phyloP scores from a whole-genome alignment of 2,888 invertebrate genomes.

The Epinotia bilunana region DNA sequence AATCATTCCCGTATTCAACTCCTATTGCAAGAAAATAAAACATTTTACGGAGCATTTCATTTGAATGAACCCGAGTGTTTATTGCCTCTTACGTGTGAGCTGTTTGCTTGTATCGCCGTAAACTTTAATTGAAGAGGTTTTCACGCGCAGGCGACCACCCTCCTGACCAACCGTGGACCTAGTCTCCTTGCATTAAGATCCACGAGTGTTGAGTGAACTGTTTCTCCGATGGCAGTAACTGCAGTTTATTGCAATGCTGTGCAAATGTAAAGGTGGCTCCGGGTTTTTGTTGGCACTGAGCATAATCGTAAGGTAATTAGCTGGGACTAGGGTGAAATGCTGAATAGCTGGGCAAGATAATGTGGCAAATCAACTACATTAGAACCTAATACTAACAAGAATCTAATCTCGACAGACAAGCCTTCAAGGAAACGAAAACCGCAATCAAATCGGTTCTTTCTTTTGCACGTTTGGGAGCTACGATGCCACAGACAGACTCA shows the following conservation, averaged over 20 bases:
- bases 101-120: background rate
- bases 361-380: no score
- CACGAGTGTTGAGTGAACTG: background rate
- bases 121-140: conserved; percentile 18
- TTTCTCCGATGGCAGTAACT: background rate
- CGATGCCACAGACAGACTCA: no score
- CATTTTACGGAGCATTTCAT: conserved; percentile 6
- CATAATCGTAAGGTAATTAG: background rate
- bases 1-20: background rate
- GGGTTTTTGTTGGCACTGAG: background rate
- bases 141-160: background rate
- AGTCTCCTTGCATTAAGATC: background rate
- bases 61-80: conserved; percentile 14
- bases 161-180: background rate
- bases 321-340: no score
- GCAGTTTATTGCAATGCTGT: conserved; percentile 5
- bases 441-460: no score
- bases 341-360: no score
- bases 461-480: no score
- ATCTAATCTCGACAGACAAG: no score
- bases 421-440: no score
- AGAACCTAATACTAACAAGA: no score
- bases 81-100: conserved; percentile 5
- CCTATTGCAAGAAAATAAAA: background rate
- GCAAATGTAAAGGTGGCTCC: background rate